Conservation (phyloP, 2,888 invertebrate species). For the Lithophane socia region DNA sequence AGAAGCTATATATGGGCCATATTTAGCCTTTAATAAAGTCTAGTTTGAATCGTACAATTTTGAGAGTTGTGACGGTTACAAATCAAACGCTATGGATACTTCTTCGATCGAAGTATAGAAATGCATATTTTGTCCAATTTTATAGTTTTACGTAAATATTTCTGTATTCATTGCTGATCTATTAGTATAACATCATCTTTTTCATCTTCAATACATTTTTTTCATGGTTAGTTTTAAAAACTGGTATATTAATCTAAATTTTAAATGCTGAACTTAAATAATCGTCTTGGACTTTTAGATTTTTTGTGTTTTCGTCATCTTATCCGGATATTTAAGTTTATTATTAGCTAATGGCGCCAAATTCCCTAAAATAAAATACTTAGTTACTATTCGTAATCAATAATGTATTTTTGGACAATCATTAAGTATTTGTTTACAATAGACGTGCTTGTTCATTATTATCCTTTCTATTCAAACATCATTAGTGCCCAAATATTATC, state of each 20-base stretch:
- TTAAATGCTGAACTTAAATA: background rate
- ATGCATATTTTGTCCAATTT: constrained; percentile 5
- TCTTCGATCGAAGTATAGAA: background rate
- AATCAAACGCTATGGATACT: background rate
- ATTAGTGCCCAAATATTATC: constrained; percentile 38
- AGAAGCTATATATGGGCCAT: no score
- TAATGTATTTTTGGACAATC: constrained; percentile 3
- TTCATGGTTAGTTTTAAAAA: background rate
- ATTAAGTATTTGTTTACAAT: constrained; percentile 36
- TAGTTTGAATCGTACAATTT: constrained; percentile 21
- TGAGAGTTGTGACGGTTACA: background rate
- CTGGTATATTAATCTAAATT: background rate
- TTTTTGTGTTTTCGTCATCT: background rate
- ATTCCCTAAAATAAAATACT: background rate
- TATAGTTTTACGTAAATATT: background rate
- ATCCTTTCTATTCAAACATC: constrained; percentile 45
- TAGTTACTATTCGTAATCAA: background rate
- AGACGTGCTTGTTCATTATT: constrained; percentile 18
- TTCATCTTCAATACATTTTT: background rate
- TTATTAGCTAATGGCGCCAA: constrained; percentile 6
- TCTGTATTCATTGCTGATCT: background rate
- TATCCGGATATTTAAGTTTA: background rate
- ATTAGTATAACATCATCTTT: background rate
- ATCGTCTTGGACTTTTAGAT: background rate
- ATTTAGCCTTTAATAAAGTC: background rate